Percentiles rank a stretch among this genome's conserved stretches.
Evolutionary conservation across 2,113 vertebrate species (phyloP).

Genomic region (Oncorhynchus tshawytscha): DNA sequence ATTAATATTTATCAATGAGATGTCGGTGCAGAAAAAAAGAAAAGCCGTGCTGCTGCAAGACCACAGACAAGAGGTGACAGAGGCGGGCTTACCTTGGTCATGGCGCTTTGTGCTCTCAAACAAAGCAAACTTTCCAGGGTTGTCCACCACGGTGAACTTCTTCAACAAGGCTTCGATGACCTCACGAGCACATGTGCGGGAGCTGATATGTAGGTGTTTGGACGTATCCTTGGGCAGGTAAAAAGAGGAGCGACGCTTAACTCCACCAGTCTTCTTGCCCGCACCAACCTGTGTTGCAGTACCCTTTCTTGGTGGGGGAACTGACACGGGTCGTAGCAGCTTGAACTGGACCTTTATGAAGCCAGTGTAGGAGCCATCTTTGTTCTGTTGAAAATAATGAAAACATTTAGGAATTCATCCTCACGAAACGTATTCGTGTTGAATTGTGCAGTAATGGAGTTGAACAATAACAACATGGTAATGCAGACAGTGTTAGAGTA

Average conservation of each 20-base stretch:
- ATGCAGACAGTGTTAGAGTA: not conserved
- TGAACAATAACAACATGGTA: not conserved
- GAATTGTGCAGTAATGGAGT: too few relatives aligned
- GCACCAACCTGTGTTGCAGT: conserved; percentile 62
- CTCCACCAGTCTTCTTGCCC: conserved; percentile 55
- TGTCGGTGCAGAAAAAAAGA: too few relatives aligned
- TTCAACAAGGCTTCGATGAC: conserved; percentile 93
- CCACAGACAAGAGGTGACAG: too few relatives aligned
- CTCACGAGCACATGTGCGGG: conserved; percentile 84
- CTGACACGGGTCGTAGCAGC: conserved; percentile 86
- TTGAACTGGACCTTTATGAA: conserved; percentile 97
- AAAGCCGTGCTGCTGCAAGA: too few relatives aligned
- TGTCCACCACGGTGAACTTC: conserved; percentile 94
- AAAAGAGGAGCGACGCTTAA: conserved; percentile 91
- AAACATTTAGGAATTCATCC: not conserved
- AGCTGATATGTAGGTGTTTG: conserved; percentile 93
- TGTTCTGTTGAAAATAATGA: conserved; percentile 74
- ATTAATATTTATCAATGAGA: too few relatives aligned
- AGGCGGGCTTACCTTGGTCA: conserved; percentile 78
- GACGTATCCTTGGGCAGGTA: conserved; percentile 92
- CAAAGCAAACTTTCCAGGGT: conserved; percentile 93
- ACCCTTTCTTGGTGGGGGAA: conserved; percentile 80
- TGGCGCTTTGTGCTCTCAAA: conserved; percentile 93
- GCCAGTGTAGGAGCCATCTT: conserved; percentile 92
- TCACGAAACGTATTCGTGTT: too few relatives aligned